Evolutionary conservation across 92 coral and sea anemone genomes (phyloP).

Genomic region (Palythoa grandis): DNA sequence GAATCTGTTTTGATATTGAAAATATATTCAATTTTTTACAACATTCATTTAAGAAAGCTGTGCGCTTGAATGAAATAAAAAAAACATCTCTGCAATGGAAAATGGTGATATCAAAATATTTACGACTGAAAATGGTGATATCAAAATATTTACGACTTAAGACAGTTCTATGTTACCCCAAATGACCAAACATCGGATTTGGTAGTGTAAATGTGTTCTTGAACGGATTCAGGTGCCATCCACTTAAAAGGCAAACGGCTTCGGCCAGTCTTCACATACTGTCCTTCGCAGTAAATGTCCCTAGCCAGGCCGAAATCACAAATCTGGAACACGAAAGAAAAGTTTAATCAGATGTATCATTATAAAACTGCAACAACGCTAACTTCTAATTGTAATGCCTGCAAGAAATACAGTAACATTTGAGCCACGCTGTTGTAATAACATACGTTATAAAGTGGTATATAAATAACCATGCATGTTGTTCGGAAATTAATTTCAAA

Average conservation of each 20-base stretch:
- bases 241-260: conserved; percentile 78
- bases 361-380: background rate
- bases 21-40: too few species aligned
- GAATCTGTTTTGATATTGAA: too few species aligned
- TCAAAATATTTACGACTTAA: background rate
- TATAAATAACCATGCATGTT: too few species aligned
- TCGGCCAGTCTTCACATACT: conserved; percentile 80
- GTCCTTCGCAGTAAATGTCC: conserved; percentile 85
- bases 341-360: background rate
- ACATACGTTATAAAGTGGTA: too few species aligned
- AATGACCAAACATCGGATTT: conserved; percentile 91
- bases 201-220: conserved; percentile 76
- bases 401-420: too few species aligned
- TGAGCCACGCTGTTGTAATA: too few species aligned
- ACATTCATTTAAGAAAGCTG: too few species aligned
- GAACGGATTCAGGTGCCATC: conserved; percentile 85
- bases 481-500: too few species aligned
- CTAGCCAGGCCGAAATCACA: conserved; percentile 89
- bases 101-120: too few species aligned
- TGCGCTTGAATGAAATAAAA: too few species aligned
- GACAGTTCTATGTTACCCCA: conserved; percentile 43
- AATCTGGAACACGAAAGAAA: background rate
- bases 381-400: background rate
- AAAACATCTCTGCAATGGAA: too few species aligned
- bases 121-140: background rate